phyloP scores from a whole-genome alignment of 2,888 invertebrate species.

The Alviniconcha strummeri region DNA sequence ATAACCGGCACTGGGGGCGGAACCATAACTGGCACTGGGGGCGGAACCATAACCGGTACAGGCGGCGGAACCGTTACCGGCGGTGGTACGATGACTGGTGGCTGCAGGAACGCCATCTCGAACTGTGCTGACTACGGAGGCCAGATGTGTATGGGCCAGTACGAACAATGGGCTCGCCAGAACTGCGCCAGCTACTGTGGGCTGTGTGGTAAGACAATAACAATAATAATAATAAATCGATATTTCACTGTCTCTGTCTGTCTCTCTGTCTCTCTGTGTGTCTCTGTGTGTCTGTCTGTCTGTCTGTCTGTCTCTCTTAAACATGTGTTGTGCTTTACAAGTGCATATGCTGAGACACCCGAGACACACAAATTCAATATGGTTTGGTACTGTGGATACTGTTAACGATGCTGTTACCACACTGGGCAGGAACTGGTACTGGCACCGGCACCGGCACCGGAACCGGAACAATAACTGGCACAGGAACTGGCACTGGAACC shows the following conservation, averaged over 20 bases:
- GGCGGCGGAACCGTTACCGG: slow-evolving; percentile 20
- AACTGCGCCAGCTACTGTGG: slow-evolving; percentile 47
- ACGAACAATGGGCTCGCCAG: slow-evolving; percentile 50
- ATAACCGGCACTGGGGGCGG: not conserved
- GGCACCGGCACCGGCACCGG: not conserved
- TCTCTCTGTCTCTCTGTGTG: no score
- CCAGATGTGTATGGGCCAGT: slow-evolving; percentile 44
- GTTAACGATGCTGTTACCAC: no score
- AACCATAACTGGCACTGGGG: slow-evolving; percentile 1
- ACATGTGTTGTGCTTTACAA: no score
- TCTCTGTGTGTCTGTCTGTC: no score
- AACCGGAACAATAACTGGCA: not conserved
- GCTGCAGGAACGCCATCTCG: slow-evolving; percentile 42
- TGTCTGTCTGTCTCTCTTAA: no score
- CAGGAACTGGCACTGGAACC: not conserved
- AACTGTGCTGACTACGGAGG: slow-evolving; percentile 47
- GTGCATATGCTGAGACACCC: no score
- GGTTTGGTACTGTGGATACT: no score
- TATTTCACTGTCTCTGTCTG: no score
- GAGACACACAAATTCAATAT: no score
- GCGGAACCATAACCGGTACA: slow-evolving; percentile 25
- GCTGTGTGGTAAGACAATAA: slow-evolving; percentile 31
- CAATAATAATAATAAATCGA: no score
- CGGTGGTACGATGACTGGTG: not conserved
- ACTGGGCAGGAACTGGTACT: no score